phyloP scores from a whole-genome alignment of 2,888 invertebrate species.

The Cheilosia vulpina region DNA sequence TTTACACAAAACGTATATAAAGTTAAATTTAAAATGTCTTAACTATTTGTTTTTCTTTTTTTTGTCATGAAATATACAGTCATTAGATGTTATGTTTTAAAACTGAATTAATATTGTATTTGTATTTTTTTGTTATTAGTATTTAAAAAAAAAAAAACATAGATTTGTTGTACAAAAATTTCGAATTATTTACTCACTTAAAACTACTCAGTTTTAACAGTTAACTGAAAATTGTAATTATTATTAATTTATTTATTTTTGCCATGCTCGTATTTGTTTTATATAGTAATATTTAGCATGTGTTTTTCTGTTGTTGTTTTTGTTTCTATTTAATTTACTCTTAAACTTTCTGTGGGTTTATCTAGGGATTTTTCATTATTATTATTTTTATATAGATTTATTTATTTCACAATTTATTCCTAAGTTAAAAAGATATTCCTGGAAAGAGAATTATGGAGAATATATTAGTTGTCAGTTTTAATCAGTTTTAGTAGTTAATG shows the following conservation, averaged over 20 bases:
- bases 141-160: constrained; percentile 29
- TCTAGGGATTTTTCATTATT: constrained; percentile 42
- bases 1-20: constrained; percentile 63
- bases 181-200: constrained; percentile 61
- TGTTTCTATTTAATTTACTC: constrained; percentile 45
- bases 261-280: constrained; percentile 15
- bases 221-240: constrained; percentile 38
- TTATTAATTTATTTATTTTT: constrained; percentile 15
- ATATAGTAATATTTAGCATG: constrained; percentile 32
- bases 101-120: constrained; percentile 7
- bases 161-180: constrained; percentile 67
- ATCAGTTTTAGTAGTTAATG: too few relatives aligned
- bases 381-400: constrained; percentile 20
- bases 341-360: constrained; percentile 63
- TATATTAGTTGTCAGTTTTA: too few relatives aligned
- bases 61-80: constrained; percentile 67
- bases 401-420: constrained; percentile 65
- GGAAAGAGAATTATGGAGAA: constrained; percentile 7
- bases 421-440: constrained; percentile 73
- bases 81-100: constrained; percentile 45
- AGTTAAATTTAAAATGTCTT: constrained; percentile 58
- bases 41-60: constrained; percentile 23
- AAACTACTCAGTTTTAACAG: constrained; percentile 46
- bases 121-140: neutral
- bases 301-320: constrained; percentile 11